These are phyloP conservation scores for Gadopsis marmoratus DNA, from an alignment of 2,797 vertebrate genomes.

Conservation along the genomic window DNA sequence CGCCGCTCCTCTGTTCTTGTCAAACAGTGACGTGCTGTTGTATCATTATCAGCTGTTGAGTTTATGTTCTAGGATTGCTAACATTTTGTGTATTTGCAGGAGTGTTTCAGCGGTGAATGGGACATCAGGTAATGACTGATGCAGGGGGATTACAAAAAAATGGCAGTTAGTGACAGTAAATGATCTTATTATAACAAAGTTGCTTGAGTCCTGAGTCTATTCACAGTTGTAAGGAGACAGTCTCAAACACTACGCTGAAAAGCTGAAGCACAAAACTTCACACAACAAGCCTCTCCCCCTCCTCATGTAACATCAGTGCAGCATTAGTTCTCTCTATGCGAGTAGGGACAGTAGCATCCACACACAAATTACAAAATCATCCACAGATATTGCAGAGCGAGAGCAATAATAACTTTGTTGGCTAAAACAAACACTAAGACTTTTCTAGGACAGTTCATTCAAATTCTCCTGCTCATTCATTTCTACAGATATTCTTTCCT, in stretches of 20 bases:
- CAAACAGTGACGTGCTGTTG: slow-evolving; percentile 7
- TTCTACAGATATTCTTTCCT: background rate
- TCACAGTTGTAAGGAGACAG: background rate
- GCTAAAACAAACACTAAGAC: background rate
- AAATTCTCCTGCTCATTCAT: background rate
- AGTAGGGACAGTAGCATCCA: background rate
- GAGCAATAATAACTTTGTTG: background rate
- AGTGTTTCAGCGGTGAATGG: background rate
- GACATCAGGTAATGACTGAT: background rate
- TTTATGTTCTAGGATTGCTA: background rate
- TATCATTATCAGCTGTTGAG: background rate
- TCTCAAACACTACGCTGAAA: background rate
- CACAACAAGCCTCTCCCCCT: background rate
- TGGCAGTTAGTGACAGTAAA: background rate
- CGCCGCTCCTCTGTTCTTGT: slow-evolving; percentile 21
- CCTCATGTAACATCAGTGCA: background rate
- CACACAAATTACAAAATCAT: background rate
- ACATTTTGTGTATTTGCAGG: slow-evolving; percentile 6
- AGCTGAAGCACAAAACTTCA: background rate
- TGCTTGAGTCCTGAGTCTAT: background rate
- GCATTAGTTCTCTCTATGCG: background rate
- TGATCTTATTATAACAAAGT: background rate
- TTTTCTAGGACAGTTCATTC: background rate
- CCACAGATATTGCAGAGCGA: background rate
- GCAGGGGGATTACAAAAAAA: background rate